Evolutionary conservation across 2,113 vertebrate genomes (phyloP).

Genomic region (Centropus bengalensis): DNA sequence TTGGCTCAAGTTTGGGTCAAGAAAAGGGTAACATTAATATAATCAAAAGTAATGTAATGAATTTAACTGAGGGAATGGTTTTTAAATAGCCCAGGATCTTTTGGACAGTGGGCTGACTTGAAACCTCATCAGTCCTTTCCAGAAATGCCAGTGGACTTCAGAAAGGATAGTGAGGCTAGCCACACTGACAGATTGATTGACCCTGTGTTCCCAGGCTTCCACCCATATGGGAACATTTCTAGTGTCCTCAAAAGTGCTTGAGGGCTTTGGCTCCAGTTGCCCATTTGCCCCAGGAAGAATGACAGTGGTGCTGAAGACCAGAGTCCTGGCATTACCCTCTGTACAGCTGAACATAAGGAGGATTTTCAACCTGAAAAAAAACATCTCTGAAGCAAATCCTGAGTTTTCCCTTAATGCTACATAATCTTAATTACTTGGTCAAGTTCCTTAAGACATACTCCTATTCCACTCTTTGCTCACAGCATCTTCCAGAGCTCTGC

Average conservation of each 20-base stretch:
- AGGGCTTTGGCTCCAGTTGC: background rate
- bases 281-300: background rate
- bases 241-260: background rate
- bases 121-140: background rate
- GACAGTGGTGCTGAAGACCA: background rate
- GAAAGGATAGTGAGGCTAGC: background rate
- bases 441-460: background rate
- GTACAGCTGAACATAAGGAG: background rate
- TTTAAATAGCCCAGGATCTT: slow-evolving; percentile 19
- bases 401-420: background rate
- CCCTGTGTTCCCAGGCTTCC: background rate
- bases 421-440: background rate
- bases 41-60: slow-evolving; percentile 16
- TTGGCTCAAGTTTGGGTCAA: slow-evolving; percentile 41
- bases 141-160: background rate
- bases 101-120: background rate
- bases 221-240: background rate
- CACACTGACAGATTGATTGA: background rate
- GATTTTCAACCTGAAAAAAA: background rate
- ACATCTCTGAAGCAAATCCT: background rate
- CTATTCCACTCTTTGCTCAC: background rate
- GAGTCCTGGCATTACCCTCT: background rate
- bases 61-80: background rate
- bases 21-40: slow-evolving; percentile 40
- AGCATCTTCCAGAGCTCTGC: background rate